Conservation (phyloP, 2,888 invertebrate species). For the Chirona hameri region DNA sequence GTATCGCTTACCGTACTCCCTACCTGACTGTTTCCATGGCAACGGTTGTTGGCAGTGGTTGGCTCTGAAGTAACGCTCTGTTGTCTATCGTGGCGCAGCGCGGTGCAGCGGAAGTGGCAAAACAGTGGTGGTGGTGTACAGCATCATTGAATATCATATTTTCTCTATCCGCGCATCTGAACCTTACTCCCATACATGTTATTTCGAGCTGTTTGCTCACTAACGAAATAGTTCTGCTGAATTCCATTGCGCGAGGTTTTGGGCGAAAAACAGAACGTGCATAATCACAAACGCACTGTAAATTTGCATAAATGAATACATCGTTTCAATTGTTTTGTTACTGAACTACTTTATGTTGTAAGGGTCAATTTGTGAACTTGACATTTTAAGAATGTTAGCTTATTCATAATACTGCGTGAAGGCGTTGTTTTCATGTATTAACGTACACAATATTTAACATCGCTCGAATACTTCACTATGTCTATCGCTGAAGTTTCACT, state of each 20-base stretch:
- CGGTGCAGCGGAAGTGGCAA: neutral
- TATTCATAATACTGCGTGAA: neutral
- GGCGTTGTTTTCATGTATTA: too few relatives aligned
- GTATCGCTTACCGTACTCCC: neutral
- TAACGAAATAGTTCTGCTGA: too few relatives aligned
- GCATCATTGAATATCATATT: too few relatives aligned
- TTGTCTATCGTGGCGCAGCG: neutral
- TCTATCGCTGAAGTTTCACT: neutral
- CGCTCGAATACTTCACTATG: neutral
- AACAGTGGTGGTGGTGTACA: too few relatives aligned
- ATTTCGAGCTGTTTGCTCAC: too few relatives aligned
- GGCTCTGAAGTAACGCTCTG: neutral
- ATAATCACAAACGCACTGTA: too few relatives aligned
- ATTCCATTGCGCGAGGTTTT: too few relatives aligned
- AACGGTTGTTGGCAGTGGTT: neutral
- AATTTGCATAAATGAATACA: too few relatives aligned
- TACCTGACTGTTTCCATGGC: neutral
- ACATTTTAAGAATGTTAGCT: neutral
- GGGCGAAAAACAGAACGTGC: too few relatives aligned
- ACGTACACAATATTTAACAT: too few relatives aligned
- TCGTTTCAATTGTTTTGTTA: neutral
- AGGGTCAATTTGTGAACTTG: neutral
- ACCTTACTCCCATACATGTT: too few relatives aligned
- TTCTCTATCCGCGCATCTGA: too few relatives aligned
- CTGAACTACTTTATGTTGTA: neutral